A percentile compares a stretch with the other conserved stretches of the same genome.
These are phyloP conservation scores for Cyclophora punctaria DNA, from an alignment of 2,888 invertebrate genomes.

Conservation along the genomic window DNA sequence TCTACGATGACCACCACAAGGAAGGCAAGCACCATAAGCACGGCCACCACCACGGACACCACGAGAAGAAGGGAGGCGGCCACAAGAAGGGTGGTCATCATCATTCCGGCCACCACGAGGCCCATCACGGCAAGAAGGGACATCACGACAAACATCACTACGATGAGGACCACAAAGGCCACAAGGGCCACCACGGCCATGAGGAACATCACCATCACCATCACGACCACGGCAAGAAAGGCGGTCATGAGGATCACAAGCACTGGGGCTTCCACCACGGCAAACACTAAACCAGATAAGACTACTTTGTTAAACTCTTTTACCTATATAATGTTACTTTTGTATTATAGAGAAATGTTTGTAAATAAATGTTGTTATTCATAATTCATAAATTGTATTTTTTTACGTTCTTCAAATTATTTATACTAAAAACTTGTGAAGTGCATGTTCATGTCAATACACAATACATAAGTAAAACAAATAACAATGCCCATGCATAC, in stretches of 20 bases:
- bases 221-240: slow-evolving; percentile 86
- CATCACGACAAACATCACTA: slow-evolving; percentile 88
- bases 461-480: too few species aligned
- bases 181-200: slow-evolving; percentile 85
- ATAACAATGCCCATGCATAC: too few species aligned
- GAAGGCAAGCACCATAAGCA: slow-evolving; percentile 89
- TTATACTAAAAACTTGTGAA: too few species aligned
- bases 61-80: slow-evolving; percentile 83
- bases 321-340: slow-evolving; percentile 25
- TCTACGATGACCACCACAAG: slow-evolving; percentile 90
- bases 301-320: slow-evolving; percentile 36
- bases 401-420: too few species aligned
- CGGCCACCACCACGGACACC: slow-evolving; percentile 85
- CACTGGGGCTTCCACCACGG: slow-evolving; percentile 81
- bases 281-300: slow-evolving; percentile 62
- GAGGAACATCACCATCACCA: slow-evolving; percentile 84
- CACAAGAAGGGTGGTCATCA: slow-evolving; percentile 89
- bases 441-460: too few species aligned
- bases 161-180: slow-evolving; percentile 87
- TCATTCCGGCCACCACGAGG: slow-evolving; percentile 84
- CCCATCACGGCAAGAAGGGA: slow-evolving; percentile 86
- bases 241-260: slow-evolving; percentile 83
- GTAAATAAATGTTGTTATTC: slow-evolving; percentile 48
- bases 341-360: slow-evolving; percentile 39
- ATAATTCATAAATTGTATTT: too few species aligned